Percentiles rank a stretch among this genome's conserved stretches.
Conservation (phyloP, 2,797 vertebrate genomes). For the Pseudomugil gertrudae region DNA sequence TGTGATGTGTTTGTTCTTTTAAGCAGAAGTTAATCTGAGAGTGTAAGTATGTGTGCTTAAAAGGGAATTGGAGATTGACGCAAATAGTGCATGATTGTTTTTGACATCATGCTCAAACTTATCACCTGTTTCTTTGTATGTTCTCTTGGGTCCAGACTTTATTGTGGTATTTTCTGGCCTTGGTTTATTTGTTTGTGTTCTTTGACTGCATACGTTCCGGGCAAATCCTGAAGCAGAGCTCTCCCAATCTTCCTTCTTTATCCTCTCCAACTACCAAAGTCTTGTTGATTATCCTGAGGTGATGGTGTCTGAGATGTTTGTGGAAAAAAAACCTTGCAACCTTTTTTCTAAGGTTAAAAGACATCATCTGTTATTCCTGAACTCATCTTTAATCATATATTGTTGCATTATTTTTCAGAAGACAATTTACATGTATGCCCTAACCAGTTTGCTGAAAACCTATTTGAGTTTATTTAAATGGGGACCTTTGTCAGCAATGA, state of each 20-base stretch:
- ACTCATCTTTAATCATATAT: not conserved
- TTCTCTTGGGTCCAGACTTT: conserved; percentile 32
- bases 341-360: conserved; percentile 3
- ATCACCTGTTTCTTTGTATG: conserved; percentile 51
- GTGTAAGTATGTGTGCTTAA: conserved; percentile 27
- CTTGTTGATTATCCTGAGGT: conserved; percentile 7
- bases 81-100: conserved; percentile 8
- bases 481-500: not conserved
- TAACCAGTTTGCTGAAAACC: not conserved
- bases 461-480: not conserved
- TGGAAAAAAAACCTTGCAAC: not conserved
- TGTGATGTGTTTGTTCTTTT: conserved; percentile 71
- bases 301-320: not conserved
- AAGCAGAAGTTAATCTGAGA: conserved; percentile 62
- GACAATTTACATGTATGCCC: not conserved
- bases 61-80: conserved; percentile 18
- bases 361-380: not conserved
- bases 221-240: conserved; percentile 6
- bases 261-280: conserved; percentile 13
- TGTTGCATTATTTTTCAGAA: not conserved
- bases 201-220: conserved; percentile 21
- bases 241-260: conserved; percentile 2
- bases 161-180: not conserved
- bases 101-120: conserved; percentile 37
- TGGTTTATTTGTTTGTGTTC: conserved; percentile 9